These are phyloP conservation scores for Sturmia bella DNA, from an alignment of 2,888 invertebrate genomes.

Conservation along the genomic window DNA sequence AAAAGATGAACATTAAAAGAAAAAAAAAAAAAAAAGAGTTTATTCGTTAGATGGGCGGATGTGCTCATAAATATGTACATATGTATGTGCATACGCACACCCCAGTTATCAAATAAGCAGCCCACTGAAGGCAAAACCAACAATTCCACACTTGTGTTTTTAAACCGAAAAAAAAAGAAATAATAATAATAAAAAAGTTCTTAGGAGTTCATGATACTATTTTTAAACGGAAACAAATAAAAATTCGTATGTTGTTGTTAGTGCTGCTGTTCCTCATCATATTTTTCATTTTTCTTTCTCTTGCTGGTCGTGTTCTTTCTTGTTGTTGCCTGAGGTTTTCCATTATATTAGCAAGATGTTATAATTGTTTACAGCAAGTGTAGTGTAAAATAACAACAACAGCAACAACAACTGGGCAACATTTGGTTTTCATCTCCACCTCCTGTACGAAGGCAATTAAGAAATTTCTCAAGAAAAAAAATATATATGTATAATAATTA, in stretches of 20 bases:
- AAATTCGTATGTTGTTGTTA: slow-evolving; percentile 47
- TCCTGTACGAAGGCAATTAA: background rate
- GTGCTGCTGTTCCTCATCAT: slow-evolving; percentile 39
- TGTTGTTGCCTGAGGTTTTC: slow-evolving; percentile 22
- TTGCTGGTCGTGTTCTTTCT: slow-evolving; percentile 6
- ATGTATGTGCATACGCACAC: slow-evolving; percentile 33
- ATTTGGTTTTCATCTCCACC: slow-evolving; percentile 20
- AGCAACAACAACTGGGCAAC: slow-evolving; percentile 16
- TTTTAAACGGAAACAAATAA: slow-evolving; percentile 69
- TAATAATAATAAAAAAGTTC: slow-evolving; percentile 28
- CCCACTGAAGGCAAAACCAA: slow-evolving; percentile 48
- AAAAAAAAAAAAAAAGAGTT: too few species aligned
- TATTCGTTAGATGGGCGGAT: slow-evolving; percentile 41
- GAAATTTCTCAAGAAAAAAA: background rate
- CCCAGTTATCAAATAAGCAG: slow-evolving; percentile 49
- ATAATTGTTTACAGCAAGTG: slow-evolving; percentile 63
- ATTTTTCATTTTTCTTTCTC: slow-evolving; percentile 19
- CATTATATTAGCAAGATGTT: slow-evolving; percentile 59
- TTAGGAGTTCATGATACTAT: slow-evolving; percentile 66
- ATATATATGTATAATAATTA: background rate
- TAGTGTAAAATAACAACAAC: slow-evolving; percentile 26
- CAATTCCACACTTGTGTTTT: slow-evolving; percentile 45
- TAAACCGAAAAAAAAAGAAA: slow-evolving; percentile 1
- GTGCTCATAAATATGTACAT: slow-evolving; percentile 1
- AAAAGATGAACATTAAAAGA: slow-evolving; percentile 23